phyloP scores from a whole-genome alignment of 2,113 vertebrate genomes.

The Zosterops borbonicus region DNA sequence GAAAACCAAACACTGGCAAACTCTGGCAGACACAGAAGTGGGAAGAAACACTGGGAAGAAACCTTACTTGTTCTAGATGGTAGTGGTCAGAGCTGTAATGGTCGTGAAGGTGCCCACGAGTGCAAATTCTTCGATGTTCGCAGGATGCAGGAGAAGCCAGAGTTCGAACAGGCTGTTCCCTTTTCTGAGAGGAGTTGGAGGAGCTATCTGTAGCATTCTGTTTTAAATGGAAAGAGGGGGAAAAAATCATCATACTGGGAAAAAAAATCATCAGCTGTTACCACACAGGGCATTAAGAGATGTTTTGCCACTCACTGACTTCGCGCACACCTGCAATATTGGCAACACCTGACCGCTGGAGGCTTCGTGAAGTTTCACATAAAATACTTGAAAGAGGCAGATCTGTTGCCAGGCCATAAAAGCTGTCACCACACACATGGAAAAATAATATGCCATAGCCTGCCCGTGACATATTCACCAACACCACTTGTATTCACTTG shows the following conservation, averaged over 20 bases:
- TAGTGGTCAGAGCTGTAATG: conserved; percentile 88
- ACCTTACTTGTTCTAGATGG: conserved; percentile 89
- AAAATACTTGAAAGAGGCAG: conserved; percentile 13
- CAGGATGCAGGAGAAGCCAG: conserved; percentile 87
- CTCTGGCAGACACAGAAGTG: neutral
- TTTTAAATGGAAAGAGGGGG: neutral
- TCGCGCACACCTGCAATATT: neutral
- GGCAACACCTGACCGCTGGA: neutral
- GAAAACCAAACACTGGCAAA: neutral
- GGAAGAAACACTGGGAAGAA: neutral
- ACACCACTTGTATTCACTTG: neutral
- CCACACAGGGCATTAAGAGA: neutral
- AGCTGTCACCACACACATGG: neutral
- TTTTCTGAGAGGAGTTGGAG: conserved; percentile 85
- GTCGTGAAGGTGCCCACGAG: conserved; percentile 86
- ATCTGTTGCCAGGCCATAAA: conserved; percentile 29
- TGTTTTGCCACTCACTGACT: neutral
- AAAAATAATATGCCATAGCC: conserved; percentile 13
- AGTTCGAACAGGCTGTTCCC: conserved; percentile 79
- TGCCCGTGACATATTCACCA: neutral
- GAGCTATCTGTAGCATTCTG: conserved; percentile 85
- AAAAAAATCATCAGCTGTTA: neutral
- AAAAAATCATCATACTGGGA: rapidly evolving
- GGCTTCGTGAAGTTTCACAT: neutral
- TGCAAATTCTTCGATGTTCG: conserved; percentile 87